Percentiles rank a stretch among this genome's conserved stretches.
Evolutionary conservation across 1,140 invertebrate species (phyloP).

Genomic region (Eubasilissa regina): DNA sequence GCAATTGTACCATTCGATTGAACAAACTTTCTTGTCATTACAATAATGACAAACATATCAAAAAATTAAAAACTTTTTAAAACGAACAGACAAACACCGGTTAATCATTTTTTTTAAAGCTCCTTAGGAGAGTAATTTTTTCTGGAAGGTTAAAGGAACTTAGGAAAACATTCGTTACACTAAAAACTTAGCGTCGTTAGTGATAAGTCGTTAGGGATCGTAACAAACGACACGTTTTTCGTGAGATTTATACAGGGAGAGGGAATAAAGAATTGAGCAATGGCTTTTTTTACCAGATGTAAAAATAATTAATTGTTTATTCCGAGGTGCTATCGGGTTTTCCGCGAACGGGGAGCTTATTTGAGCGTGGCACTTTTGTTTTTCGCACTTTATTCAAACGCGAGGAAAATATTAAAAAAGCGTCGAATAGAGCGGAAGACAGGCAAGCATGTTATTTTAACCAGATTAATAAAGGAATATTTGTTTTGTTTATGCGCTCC

Average conservation of each 20-base stretch:
- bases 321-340: neutral
- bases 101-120: too few species aligned
- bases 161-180: neutral
- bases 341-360: constrained; percentile 16
- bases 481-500: too few species aligned
- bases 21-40: too few species aligned
- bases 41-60: too few species aligned
- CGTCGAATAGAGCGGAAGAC: neutral
- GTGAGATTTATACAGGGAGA: constrained; percentile 41
- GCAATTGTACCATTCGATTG: too few species aligned
- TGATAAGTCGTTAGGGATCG: constrained; percentile 42
- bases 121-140: too few species aligned
- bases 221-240: constrained; percentile 49
- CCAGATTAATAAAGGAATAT: constrained; percentile 8
- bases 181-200: constrained; percentile 48
- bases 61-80: too few species aligned
- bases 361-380: constrained; percentile 24
- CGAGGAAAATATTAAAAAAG: constrained; percentile 10
- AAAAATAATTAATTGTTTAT: constrained; percentile 51
- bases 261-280: neutral
- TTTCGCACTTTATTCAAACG: constrained; percentile 13
- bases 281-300: constrained; percentile 9
- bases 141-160: constrained; percentile 5
- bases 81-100: too few species aligned
- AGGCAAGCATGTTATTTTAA: neutral